Base-by-base conservation (phyloP, 2,888 invertebrate genomes). In the Stegana nigrithorax region DNA sequence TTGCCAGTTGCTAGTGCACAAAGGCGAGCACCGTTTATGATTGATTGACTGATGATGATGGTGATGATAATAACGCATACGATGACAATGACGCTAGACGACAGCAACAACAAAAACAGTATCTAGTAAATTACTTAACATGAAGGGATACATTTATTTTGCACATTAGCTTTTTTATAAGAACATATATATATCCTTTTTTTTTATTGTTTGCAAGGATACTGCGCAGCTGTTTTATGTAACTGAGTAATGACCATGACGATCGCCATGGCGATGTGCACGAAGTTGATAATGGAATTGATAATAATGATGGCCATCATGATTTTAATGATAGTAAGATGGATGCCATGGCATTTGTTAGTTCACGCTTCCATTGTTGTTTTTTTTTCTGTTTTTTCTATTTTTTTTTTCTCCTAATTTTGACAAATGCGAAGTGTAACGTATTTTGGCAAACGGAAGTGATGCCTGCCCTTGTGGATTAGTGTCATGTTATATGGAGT, bases 391-490 rank as follows among this genome's bases (percentile, higher is more conserved):
- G n/a, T n/a, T n/a, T n/a, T n/a, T n/a, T n/a, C n/a, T n/a, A n/a
- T n/a, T n/a, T n/a, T n/a, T n/a, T n/a, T n/a, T n/a, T n/a, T n/a
- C n/a, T n/a, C n/a, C n/a, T n/a, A n/a, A n/a, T n/a, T n/a, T n/a
- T n/a, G n/a, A n/a, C n/a, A n/a, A n/a, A n/a, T 39, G 14, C 39
- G 6, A 39, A 39, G 17, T 39, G 4, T 14, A 39, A 17, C 39
- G 39, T 39, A 6, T 60, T 56, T 45, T 44, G 36, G 36, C 36
- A 19, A 64, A 58, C 62, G 64, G 66, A 69, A 69, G 75, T 78
- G 72, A 70, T 78, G 71, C 73, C 63, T 64, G 67, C 68, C 66
- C 56, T 64, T 60, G 72, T 66, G 70, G 66, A 68, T 75, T 75
- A 72, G 67, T 72, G 59, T 5, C 45, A 45, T 17, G 12, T 32